phyloP scores from a whole-genome alignment of 1,140 invertebrate genomes.

The Lepeophtheirus salmonis region DNA sequence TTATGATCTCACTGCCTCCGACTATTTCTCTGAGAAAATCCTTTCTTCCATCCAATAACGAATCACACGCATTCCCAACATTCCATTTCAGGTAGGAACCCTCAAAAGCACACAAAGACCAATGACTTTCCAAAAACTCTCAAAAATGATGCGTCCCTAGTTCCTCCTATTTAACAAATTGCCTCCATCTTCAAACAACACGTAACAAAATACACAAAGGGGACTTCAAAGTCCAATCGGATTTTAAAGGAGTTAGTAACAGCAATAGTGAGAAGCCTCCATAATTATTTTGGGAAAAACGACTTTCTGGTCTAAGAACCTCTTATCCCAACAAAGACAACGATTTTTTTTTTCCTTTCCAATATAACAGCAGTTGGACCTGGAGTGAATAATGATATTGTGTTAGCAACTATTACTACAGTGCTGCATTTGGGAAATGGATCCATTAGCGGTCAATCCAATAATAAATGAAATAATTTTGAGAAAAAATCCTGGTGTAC shows the following conservation, averaged over 20 bases:
- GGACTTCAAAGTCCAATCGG: not conserved
- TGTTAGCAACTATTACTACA: slow-evolving; percentile 72
- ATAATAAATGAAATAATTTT: not conserved
- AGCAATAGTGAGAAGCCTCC: slow-evolving; percentile 5
- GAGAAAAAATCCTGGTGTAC: slow-evolving; percentile 81
- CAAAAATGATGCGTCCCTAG: slow-evolving; percentile 60
- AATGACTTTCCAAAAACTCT: slow-evolving; percentile 27
- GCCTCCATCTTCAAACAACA: slow-evolving; percentile 97
- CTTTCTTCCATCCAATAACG: slow-evolving; percentile 37
- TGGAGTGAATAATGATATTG: slow-evolving; percentile 66
- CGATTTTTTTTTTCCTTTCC: not conserved
- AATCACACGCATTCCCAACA: not conserved
- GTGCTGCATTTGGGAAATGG: slow-evolving; percentile 28
- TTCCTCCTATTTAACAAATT: slow-evolving; percentile 87
- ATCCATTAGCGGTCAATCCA: slow-evolving; percentile 9
- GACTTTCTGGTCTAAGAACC: slow-evolving; percentile 71
- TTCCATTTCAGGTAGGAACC: slow-evolving; percentile 1
- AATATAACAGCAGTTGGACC: slow-evolving; percentile 58
- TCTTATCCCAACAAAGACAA: slow-evolving; percentile 37
- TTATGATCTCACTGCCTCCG: slow-evolving; percentile 59
- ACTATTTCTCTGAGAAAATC: slow-evolving; percentile 57
- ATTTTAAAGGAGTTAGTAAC: not conserved
- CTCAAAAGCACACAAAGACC: not conserved
- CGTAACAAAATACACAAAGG: slow-evolving; percentile 38
- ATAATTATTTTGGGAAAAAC: slow-evolving; percentile 89